phyloP scores from a whole-genome alignment of 2,797 vertebrate species.

The Myiotriccus ornatus region DNA sequence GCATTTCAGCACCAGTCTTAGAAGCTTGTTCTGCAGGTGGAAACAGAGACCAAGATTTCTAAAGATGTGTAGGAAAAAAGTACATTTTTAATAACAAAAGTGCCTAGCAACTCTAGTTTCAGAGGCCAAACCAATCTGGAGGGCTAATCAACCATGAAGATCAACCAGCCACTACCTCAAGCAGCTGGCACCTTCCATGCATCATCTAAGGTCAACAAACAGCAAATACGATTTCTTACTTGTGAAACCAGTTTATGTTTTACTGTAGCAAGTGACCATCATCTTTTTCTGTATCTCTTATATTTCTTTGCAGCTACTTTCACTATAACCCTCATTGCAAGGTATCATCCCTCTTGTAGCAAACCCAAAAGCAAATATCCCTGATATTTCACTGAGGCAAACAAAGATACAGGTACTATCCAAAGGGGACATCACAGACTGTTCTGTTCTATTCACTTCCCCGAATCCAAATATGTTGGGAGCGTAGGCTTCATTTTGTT shows the following conservation, averaged over 20 bases:
- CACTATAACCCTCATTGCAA: background rate
- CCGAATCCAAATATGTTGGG: background rate
- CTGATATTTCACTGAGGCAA: background rate
- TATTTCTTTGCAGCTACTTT: background rate
- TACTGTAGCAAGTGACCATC: background rate
- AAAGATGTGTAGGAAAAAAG: background rate
- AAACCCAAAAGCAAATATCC: background rate
- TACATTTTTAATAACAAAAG: background rate
- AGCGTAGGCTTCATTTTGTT: background rate
- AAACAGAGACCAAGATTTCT: background rate
- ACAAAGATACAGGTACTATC: background rate
- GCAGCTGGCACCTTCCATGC: background rate
- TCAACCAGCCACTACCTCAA: background rate
- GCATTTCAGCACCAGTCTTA: background rate
- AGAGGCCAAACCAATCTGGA: background rate
- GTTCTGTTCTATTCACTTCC: background rate
- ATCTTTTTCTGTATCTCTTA: background rate
- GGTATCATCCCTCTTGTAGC: background rate
- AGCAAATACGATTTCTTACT: background rate
- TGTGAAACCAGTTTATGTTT: background rate
- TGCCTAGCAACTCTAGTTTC: background rate
- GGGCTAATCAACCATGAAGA: background rate
- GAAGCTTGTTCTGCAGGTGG: background rate
- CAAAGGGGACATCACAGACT: background rate
- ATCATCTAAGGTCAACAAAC: background rate